Evolutionary conservation across 53 echinoderm and acorn worm species (phyloP), one percentile per base, ranked within the genome.

Genomic region (Zoroaster sp.): DNA sequence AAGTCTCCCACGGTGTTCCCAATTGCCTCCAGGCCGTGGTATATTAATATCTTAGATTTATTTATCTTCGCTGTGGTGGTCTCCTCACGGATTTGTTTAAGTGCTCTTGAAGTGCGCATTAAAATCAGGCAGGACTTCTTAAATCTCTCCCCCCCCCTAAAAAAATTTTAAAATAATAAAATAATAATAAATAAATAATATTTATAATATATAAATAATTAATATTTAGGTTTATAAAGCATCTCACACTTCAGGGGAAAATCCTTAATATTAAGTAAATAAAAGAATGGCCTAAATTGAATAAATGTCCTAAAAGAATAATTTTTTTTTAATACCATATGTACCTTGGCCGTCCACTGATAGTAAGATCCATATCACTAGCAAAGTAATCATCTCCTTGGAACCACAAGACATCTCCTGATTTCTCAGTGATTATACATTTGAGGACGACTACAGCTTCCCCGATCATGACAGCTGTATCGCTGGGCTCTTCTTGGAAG

Each of bases 371-470:
- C 0, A 20, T 34, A 35, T 87, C 92, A 0, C 40, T 69, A 40
- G 88, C 86, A 14, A 88, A 38, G 66, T 49, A 59, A 25, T 79
- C 52, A 3, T 78, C 68, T 2, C 88, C 92, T 40, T 92, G 88
- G 36, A 83, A 59, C 97, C 97, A 97, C 31, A 91, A 66, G 21
- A 97, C 83, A 33, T 91, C 72, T 28, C 97, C 97, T 2, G 92
- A 54, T 44, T 78, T 92, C 70, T 95, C 80, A 1, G 80, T 68
- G 1, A 97, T 91, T 3, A 90, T 25, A 33, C 97, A 97, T 31
- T 90, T 83, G 6, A 97, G 77, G 51, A 87, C 78, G 15, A 94
- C 95, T 0, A 82, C 71, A 1, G 89, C 65, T 21, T 86, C 69
- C 23, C 93, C 95, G 0, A 95, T 83, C 68, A 94, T 89, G n/a